Percentiles rank a stretch among this genome's conserved stretches.
Evolutionary conservation across 2,113 vertebrate genomes (phyloP).

Genomic region (Passer montanus): DNA sequence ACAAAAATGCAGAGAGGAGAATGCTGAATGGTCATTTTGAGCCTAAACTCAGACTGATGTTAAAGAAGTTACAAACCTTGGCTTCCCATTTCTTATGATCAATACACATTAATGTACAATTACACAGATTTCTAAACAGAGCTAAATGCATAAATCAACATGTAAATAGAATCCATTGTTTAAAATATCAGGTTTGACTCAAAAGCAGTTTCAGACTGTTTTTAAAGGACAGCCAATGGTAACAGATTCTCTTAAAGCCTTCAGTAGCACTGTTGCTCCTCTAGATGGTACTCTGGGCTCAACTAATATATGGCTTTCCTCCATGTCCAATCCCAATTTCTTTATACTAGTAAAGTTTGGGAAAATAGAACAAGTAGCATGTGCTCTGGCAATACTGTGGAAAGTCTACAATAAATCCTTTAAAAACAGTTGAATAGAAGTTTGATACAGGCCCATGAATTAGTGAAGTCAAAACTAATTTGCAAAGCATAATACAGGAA

Average conservation of each 20-base stretch:
- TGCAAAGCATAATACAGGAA: not conserved
- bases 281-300: conserved; percentile 45
- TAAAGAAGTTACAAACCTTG: not conserved
- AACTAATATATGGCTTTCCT: not conserved
- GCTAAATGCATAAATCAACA: not conserved
- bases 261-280: conserved; percentile 23
- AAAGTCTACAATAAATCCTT: not conserved
- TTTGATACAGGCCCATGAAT: not conserved
- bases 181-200: not conserved
- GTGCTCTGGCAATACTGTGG: not conserved
- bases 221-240: not conserved
- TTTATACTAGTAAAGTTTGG: not conserved
- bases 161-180: not conserved
- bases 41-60: not conserved
- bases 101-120: not conserved
- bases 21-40: not conserved
- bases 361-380: not conserved
- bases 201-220: not conserved
- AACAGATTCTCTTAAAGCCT: not conserved
- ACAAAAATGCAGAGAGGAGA: not conserved
- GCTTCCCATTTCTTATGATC: not conserved
- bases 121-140: not conserved
- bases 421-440: not conserved
- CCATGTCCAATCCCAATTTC: not conserved
- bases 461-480: not conserved